Evolutionary conservation across 2,888 invertebrate species (phyloP).

Genomic region (Deilephila porcellus): DNA sequence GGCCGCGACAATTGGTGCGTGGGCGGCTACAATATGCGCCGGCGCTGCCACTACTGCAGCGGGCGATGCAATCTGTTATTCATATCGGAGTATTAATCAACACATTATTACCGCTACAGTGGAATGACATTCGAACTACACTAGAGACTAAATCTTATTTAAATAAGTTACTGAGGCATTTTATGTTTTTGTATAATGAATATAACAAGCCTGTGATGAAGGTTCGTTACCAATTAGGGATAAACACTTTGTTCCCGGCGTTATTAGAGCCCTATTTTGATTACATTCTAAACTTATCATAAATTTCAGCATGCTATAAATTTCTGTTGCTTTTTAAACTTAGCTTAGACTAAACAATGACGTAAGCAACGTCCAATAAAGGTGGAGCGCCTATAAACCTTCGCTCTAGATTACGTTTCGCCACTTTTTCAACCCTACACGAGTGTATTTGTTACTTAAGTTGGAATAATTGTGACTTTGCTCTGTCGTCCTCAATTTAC

Average conservation of each 20-base stretch:
- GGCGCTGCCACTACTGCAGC: constrained; percentile 66
- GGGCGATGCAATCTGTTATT: constrained; percentile 70
- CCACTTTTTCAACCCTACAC: not conserved
- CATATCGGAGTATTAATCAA: constrained; percentile 1
- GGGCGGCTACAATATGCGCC: constrained; percentile 66
- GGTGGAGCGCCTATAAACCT: not conserved
- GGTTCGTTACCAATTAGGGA: too few species aligned
- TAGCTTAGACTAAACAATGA: not conserved
- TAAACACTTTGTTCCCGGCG: too few species aligned
- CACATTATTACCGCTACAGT: not conserved
- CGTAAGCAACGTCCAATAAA: not conserved
- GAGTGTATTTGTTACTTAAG: not conserved
- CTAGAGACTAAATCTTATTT: not conserved
- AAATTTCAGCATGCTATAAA: too few species aligned
- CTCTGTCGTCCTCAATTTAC: constrained; percentile 23
- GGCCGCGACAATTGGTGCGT: constrained; percentile 61
- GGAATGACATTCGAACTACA: constrained; percentile 4
- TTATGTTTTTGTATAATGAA: too few species aligned
- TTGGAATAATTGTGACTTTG: constrained; percentile 12
- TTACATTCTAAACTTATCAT: too few species aligned
- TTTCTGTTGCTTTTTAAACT: not conserved
- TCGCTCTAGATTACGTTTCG: not conserved
- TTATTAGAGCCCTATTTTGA: too few species aligned
- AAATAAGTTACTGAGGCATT: not conserved
- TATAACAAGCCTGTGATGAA: too few species aligned